Conservation (phyloP, 2,113 vertebrate species). For the Genyomyrus donnyi region DNA sequence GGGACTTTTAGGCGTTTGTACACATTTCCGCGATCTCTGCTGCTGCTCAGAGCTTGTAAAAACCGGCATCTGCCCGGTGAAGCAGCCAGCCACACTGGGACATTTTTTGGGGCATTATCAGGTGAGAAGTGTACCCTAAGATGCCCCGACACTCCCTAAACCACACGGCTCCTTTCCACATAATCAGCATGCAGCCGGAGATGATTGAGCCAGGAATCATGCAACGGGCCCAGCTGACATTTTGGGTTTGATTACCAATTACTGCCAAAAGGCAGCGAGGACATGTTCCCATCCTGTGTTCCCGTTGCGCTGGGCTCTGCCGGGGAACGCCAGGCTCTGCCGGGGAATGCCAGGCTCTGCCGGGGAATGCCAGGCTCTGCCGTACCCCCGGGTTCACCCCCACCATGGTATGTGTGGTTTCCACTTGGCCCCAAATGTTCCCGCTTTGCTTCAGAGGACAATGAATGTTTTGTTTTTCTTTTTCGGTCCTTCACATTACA, state of each 20-base stretch:
- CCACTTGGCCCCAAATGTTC: conserved; percentile 57
- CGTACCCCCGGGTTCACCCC: conserved; percentile 41
- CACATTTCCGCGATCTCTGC: background rate
- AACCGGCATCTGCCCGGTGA: background rate
- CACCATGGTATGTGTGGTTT: conserved; percentile 47
- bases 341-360: conserved; percentile 34
- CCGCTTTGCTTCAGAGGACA: conserved; percentile 45
- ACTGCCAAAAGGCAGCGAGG: conserved; percentile 32
- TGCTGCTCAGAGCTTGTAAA: background rate
- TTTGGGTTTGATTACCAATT: conserved; percentile 61
- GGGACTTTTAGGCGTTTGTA: background rate
- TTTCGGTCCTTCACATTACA: conserved; percentile 58
- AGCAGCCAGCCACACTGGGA: background rate
- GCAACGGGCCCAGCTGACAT: conserved; percentile 39
- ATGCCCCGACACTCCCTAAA: background rate
- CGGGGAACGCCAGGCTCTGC: conserved; percentile 35
- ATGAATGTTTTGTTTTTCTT: conserved; percentile 62
- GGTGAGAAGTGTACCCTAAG: background rate
- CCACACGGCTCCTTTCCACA: conserved; percentile 35
- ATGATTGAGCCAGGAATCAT: conserved; percentile 45
- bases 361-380: conserved; percentile 35
- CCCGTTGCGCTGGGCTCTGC: conserved; percentile 41
- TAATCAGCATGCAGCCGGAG: conserved; percentile 50
- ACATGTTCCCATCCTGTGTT: conserved; percentile 46
- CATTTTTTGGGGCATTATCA: background rate